Evolutionary conservation across 2,888 invertebrate species (phyloP), one percentile per base, ranked within the genome.

Genomic region (Acrocyrtus sp.): DNA sequence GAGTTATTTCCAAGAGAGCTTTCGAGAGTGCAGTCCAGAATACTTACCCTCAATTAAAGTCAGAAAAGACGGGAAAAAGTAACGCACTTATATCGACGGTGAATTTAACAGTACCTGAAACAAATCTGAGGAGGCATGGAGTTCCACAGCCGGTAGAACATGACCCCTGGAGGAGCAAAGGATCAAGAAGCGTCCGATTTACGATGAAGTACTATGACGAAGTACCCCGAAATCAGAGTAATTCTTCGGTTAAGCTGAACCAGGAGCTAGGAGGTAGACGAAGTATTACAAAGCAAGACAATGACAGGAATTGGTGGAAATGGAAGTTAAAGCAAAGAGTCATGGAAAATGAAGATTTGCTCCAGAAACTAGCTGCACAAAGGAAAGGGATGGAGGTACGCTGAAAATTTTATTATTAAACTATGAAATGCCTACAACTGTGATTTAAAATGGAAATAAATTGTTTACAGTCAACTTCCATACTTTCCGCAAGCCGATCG

Each of bases 301-400:
- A 67, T 45, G 60, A 67, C 12, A 50, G 43, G 22, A 60, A 67
- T 12, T 67, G 58, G 58, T 67, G 67, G 67, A 34, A 19, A 19
- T 67, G 58, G 67, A 67, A 67, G 34, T 21, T 67, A 17, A 67
- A 67, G 19, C 58, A 60, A 29, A 34, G 67, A 21, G 58, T 67
- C 43, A 6, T 60, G 19, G 51, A 67, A 58, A 67, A 67, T 45
- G 67, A 67, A 8, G 58, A 67, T 8, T 22, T 67, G 0, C 67
- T 67, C 19, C 58, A 60, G 4, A 58, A 67, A 53, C 53, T 67
- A n/a, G 67, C 29, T 1, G 43, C 17, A 1, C 67, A 67, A 60
- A 24, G 67, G 5, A 19, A 58, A 26, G 53, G 43, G 15, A 22
- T 67, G 19, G 67, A 67, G 67, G 67, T 67, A 19, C 3, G n/a